Base-by-base conservation (phyloP, 2,888 invertebrate species). In the Netelia melanura region DNA sequence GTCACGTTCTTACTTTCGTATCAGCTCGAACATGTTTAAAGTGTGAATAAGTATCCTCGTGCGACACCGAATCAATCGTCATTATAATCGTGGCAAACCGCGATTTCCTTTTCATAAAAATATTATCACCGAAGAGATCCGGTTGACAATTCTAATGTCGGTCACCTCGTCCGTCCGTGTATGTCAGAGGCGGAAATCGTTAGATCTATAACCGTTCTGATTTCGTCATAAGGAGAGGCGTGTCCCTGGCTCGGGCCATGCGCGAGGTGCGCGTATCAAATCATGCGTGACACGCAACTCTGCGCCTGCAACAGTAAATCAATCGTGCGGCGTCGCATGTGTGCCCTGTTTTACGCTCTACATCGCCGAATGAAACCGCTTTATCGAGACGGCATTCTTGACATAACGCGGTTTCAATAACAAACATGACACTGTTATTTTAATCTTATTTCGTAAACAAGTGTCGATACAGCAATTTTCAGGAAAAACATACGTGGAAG, bases 211-310 rank as follows among this genome's bases (percentile, higher is more conserved):
- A 38, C 14, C 38, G 25, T 67, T 74, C 56, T 58, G 48, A 54
- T 78, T 85, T 85, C 79, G 79, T 82, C 75, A 82, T 71, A 65
- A 14, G 23, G 58, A 85, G 85, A 85, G 82, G 85, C 54, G 85
- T 85, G 85, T 85, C 79, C 79, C 82, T 82, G 79, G 38, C 58
- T 44, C 64, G 48, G 30, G 43, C 14, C 61, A 68, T 67, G 68
- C 58, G 81, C 67, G 61, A 17, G 30, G 67, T 56, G 76, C 44
- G 61, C 10, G 48, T 74, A 44, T 76, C 67, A 48, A 79, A 65
- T 82, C 75, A 79, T 72, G 82, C 85, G 85, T 80, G 56, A 54
- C 75, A 43, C 79, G 71, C n/a, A 48, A 67, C 61, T 21, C 30
- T 54, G 30, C 21, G 23, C 14, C n/a, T 17, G 30, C 54, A 61